Base-by-base conservation (phyloP, 2,888 invertebrate species). In the Lithophane semibrunnea region DNA sequence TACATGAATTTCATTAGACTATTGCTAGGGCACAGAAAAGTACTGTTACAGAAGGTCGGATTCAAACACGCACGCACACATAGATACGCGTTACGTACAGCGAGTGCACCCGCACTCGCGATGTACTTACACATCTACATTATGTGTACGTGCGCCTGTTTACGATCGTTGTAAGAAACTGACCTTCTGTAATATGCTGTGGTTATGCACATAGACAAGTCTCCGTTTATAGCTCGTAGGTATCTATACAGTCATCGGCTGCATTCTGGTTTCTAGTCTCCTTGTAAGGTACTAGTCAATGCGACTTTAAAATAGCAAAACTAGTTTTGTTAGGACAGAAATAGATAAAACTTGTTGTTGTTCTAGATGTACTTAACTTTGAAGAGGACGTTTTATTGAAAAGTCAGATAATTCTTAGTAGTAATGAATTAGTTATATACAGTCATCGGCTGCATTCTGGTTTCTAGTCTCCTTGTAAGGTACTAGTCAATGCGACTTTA, bases 171-270 rank as follows among this genome's bases (percentile, higher is more conserved):
- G 16, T 24, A 24, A 42, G 2, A 12, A 71, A 0, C 13, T 10
- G 18, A 56, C 16, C 47, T 63, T 77, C 79, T 78, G 37, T 47
- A 29, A 0, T 49, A 49, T 49, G 56, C 9, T 71, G 5, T 64
- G n/a, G 47, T 56, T 29, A 54, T 24, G 3, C 18, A 49, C 24
- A 79, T 80, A 85, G 84, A 83, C 87, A 73, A 81, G 88, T 83
- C 77, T 81, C 88, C 89, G 68, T 89, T 88, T 90, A 88, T 90
- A 88, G 86, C 54, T n/a, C 24, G 37, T 67, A 37, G 24, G 54
- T 68, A 80, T 56, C 47, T 72, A 75, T 86, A 84, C 79, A 85
- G 90, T 88, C 88, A 88, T 86, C 80, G 82, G 71, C 74, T 68
- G 73, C 79, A 80, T 76, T 78, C 82, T 77, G 64, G 83, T 83